Conservation (phyloP, 2,888 invertebrate species). For the Marasmarcha lunaedactyla region DNA sequence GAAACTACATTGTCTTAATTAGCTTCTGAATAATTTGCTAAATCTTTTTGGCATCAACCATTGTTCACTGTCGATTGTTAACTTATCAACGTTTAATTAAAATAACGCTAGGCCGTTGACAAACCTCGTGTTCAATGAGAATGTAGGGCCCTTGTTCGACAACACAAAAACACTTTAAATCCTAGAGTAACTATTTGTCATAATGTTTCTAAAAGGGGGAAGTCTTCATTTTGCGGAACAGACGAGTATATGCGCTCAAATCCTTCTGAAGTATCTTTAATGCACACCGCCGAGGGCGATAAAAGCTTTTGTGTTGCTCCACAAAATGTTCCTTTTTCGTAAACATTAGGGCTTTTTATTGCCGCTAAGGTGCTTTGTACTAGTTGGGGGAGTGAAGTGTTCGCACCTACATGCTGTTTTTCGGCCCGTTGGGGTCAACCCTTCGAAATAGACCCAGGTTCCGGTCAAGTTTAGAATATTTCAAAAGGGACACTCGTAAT, state of each 20-base stretch:
- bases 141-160: constrained; percentile 28
- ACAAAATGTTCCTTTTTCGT: constrained; percentile 47
- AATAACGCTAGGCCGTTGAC: too few relatives aligned
- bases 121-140: constrained; percentile 23
- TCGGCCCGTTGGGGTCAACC: background rate
- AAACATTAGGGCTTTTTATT: constrained; percentile 47
- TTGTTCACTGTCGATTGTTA: too few relatives aligned
- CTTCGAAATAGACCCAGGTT: background rate
- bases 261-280: constrained; percentile 57
- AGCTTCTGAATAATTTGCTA: too few relatives aligned
- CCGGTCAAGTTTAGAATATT: background rate
- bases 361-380: constrained; percentile 15
- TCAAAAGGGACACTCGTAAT: background rate
- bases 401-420: background rate
- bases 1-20: too few relatives aligned
- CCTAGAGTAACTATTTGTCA: background rate
- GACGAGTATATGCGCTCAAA: constrained; percentile 40
- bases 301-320: constrained; percentile 51
- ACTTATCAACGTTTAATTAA: too few relatives aligned
- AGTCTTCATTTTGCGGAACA: constrained; percentile 27
- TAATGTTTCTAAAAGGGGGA: constrained; percentile 13
- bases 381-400: constrained; percentile 11
- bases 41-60: constrained; percentile 17
- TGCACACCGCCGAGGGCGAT: constrained; percentile 44
- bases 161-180: constrained; percentile 20